phyloP scores from a whole-genome alignment of 2,797 vertebrate genomes.

The Crossoptilon crossoptilon region DNA sequence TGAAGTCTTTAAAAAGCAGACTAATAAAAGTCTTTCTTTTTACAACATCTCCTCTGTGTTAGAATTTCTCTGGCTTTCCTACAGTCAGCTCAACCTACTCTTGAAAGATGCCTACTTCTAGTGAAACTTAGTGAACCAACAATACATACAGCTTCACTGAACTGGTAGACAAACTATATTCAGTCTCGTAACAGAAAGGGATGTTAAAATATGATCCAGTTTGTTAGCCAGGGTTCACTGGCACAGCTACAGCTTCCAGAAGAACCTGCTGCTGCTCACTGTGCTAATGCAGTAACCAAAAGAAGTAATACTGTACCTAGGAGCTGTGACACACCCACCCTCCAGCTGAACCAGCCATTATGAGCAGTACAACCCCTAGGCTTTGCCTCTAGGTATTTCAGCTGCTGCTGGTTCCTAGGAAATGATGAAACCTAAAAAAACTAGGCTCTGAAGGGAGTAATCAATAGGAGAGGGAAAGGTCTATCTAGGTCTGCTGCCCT shows the following conservation, averaged over 20 bases:
- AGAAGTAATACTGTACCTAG: fast-evolving
- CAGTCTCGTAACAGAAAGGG: neutral
- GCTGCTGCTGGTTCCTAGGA: neutral
- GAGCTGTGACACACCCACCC: fast-evolving
- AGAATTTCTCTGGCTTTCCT: neutral
- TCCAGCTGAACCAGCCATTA: neutral
- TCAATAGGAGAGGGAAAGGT: neutral
- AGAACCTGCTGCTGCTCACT: neutral
- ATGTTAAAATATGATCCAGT: neutral
- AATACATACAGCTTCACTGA: neutral
- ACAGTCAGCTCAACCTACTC: neutral
- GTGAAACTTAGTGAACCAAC: neutral
- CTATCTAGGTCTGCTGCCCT: neutral
- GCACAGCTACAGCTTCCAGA: neutral
- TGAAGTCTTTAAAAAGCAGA: neutral
- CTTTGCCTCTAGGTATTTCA: neutral
- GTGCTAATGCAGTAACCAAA: neutral
- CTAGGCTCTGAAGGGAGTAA: neutral
- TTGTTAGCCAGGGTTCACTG: fast-evolving
- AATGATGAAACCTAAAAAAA: neutral
- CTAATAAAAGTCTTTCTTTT: neutral
- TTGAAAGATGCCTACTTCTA: neutral
- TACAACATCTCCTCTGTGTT: neutral
- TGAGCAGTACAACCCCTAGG: neutral
- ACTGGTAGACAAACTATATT: neutral